Percentiles rank a stretch among this genome's conserved stretches.
Evolutionary conservation across 2,888 invertebrate species (phyloP).

Genomic region (Chydorus sphaericus): DNA sequence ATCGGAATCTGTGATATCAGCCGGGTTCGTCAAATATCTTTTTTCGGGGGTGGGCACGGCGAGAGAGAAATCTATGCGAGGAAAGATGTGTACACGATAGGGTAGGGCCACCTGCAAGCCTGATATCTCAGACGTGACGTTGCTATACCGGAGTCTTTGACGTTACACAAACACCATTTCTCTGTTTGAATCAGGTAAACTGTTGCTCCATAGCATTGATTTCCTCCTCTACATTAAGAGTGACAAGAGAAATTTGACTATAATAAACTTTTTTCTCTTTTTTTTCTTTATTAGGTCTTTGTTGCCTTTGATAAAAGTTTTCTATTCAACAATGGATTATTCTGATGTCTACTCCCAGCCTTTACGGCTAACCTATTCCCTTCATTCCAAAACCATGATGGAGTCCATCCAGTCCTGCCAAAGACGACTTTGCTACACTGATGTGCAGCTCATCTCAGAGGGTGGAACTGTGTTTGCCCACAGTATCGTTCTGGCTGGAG

Average conservation of each 20-base stretch:
- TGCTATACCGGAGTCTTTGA: slow-evolving; percentile 6
- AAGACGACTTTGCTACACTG: slow-evolving; percentile 12
- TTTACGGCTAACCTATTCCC: slow-evolving; percentile 8
- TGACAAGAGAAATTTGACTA: not conserved
- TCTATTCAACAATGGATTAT: too few species aligned
- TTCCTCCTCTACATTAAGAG: too few species aligned
- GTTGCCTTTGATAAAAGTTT: too few species aligned
- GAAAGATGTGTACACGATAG: not conserved
- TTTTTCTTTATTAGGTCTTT: not conserved
- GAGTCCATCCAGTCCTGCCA: slow-evolving; percentile 13
- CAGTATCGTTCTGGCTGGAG: slow-evolving; percentile 10
- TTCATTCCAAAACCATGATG: slow-evolving; percentile 14
- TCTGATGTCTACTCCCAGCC: slow-evolving; percentile 3
- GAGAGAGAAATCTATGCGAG: too few species aligned
- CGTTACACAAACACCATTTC: slow-evolving; percentile 6
- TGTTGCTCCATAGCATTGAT: not conserved
- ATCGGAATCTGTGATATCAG: not conserved
- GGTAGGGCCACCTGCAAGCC: slow-evolving; percentile 12
- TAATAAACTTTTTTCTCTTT: not conserved
- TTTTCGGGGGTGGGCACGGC: not conserved
- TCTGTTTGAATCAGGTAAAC: not conserved
- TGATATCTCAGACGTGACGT: slow-evolving; percentile 8
- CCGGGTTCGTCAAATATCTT: not conserved
- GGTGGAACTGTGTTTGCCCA: slow-evolving; percentile 13
- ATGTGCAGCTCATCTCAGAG: slow-evolving; percentile 12